Evolutionary conservation across 2,113 vertebrate genomes (phyloP).

Genomic region (Willisornis vidua): DNA sequence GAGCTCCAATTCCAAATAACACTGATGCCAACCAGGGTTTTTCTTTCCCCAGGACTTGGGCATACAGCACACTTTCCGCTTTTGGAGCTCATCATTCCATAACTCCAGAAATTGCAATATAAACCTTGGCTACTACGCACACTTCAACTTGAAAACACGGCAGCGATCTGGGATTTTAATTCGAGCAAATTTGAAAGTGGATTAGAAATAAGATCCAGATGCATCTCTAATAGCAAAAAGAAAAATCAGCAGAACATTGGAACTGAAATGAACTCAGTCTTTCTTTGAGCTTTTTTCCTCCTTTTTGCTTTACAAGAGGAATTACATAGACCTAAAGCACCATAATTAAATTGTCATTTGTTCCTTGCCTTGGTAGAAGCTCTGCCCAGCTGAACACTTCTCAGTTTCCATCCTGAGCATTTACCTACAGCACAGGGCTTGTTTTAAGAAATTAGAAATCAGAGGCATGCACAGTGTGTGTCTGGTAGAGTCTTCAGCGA

Average conservation of each 20-base stretch:
- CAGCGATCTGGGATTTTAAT: conserved; percentile 74
- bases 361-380: conserved; percentile 63
- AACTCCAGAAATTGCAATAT: conserved; percentile 69
- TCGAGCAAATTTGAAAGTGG: conserved; percentile 71
- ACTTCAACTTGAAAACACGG: conserved; percentile 69
- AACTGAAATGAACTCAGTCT: conserved; percentile 8
- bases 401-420: conserved; percentile 52
- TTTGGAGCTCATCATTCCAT: conserved; percentile 56
- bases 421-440: conserved; percentile 62
- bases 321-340: conserved; percentile 25
- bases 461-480: conserved; percentile 24
- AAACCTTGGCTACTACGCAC: conserved; percentile 67
- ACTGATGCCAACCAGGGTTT: conserved; percentile 40
- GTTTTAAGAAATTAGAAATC: conserved; percentile 43
- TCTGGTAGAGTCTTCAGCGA: conserved; percentile 65
- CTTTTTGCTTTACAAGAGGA: conserved; percentile 26
- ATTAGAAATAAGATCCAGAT: conserved; percentile 75
- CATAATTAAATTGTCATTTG: conserved; percentile 72
- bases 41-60: conserved; percentile 30
- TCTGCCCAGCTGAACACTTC: conserved; percentile 57
- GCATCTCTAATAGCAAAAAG: conserved; percentile 61
- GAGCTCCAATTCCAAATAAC: conserved; percentile 25
- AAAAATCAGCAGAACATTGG: conserved; percentile 18
- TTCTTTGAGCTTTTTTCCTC: conserved; percentile 10
- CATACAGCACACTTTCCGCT: conserved; percentile 34